Evolutionary conservation across 2,113 vertebrate species (phyloP), one percentile per base, ranked within the genome.

Genomic region (Neodon shergylaensis): DNA sequence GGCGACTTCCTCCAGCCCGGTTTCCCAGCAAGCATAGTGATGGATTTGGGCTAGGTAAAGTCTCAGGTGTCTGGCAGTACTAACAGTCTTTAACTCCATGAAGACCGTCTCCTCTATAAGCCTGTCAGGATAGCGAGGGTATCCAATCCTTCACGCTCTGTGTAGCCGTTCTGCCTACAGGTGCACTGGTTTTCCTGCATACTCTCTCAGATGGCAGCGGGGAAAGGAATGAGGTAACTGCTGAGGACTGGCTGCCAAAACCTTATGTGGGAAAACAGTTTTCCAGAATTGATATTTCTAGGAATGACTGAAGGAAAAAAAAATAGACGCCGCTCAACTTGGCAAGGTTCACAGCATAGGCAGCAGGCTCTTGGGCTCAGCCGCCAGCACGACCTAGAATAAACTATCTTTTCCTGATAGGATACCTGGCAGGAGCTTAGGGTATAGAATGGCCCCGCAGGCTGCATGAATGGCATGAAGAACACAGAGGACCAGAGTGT

Each of bases 221-320:
- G 93, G 76, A 85, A 91, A 93, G 95, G 96, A 94, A 97, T 97
- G 97, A 97, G 94, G 96, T 97, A 98, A 97, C 97, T 86, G 92
- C 88, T 87, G 70, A 97, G 63, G 94, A 87, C 1, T 96, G 96
- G 92, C 92, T 98, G 97, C 97, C 96, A 98, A 97, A 96, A 88
- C 74, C 88, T 97, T 97, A 92, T 96, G 95, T 96, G 96, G 96
- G 96, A 96, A 97, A 97, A 97, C 88, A 95, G 94, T 98, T 97
- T 98, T 97, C 97, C 95, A 97, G 95, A 97, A 96, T 89, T 97
- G 97, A 97, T 97, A 97, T 97, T 97, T 98, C 97, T 98, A 97
- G 97, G 97, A 97, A 98, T 97, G 94, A 98, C 92, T 96, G 94
- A 97, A 96, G 82, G 91, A 93, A 86, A 97, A 97, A 87, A 90